A percentile compares a stretch with the other conserved stretches of the same genome.
These are phyloP conservation scores for Diacarnus erythraeanus DNA, from an alignment of 37 sponge, comb jelly and placozoan species.

Conservation along the genomic window DNA sequence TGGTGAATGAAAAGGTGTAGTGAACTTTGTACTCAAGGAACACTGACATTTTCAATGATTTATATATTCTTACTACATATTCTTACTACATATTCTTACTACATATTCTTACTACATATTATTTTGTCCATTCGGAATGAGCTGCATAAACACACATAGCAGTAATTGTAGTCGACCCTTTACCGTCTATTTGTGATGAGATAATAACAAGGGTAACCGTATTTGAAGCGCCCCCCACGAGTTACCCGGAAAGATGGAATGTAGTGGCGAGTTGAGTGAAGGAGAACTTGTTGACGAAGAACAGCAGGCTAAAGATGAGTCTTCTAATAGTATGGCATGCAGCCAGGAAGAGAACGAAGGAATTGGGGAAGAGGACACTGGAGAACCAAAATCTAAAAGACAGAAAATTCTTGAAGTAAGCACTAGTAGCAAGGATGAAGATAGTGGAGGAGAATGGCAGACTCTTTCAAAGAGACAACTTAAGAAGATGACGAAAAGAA, in stretches of 20 bases:
- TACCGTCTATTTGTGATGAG: no score
- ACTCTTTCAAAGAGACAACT: conserved; percentile 3
- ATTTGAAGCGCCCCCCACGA: no score
- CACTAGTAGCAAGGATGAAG: not conserved
- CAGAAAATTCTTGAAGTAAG: not conserved
- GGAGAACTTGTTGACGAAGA: conserved; percentile 1
- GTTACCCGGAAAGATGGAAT: not conserved
- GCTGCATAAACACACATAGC: no score
- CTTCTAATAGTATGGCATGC: not conserved
- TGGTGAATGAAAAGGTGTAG: conserved; percentile 79
- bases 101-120: no score
- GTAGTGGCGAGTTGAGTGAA: not conserved
- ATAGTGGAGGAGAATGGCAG: conserved; percentile 5
- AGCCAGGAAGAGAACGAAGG: not conserved
- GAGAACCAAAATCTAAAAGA: not conserved
- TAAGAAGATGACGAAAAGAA: not conserved
- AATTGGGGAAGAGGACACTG: not conserved
- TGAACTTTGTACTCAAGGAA: no score
- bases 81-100: no score
- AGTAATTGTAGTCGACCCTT: no score
- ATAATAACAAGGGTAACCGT: no score
- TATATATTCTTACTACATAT: no score
- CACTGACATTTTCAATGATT: no score
- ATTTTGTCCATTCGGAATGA: no score
- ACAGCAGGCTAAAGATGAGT: not conserved